These are phyloP conservation scores for Ectobius pallidus DNA, from an alignment of 2,888 invertebrate species.

Conservation along the genomic window DNA sequence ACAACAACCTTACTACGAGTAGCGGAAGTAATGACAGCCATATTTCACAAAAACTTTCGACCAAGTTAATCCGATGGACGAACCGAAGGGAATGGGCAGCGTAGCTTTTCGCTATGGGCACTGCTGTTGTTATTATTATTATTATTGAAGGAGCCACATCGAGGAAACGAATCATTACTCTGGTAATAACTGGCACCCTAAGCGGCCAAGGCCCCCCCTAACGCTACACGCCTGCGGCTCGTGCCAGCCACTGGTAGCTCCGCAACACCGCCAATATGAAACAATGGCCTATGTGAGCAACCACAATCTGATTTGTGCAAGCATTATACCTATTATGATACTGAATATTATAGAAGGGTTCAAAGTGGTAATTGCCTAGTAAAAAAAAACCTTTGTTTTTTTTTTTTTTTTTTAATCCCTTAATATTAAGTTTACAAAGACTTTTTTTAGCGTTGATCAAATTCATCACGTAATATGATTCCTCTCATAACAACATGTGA, in stretches of 20 bases:
- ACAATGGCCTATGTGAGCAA: background rate
- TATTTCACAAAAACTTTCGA: slow-evolving; percentile 28
- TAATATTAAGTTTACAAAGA: too few relatives aligned
- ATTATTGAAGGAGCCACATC: slow-evolving; percentile 4
- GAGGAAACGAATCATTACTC: slow-evolving; percentile 26
- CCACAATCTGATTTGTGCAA: too few relatives aligned
- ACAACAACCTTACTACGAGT: slow-evolving; percentile 1
- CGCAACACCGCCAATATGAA: background rate
- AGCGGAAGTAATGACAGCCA: slow-evolving; percentile 24
- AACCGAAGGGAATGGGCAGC: background rate
- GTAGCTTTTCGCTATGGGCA: background rate
- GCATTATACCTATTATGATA: too few relatives aligned
- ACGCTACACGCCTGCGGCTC: slow-evolving; percentile 5
- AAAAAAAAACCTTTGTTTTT: too few relatives aligned
- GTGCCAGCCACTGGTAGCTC: background rate
- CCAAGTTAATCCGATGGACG: slow-evolving; percentile 23
- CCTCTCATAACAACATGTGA: too few relatives aligned
- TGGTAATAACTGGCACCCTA: slow-evolving; percentile 19
- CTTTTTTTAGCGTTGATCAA: too few relatives aligned
- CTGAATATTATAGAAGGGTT: too few relatives aligned
- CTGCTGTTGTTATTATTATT: background rate
- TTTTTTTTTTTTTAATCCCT: too few relatives aligned
- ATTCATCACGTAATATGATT: too few relatives aligned
- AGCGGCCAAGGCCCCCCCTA: background rate
- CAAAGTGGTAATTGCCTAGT: too few relatives aligned